A percentile compares a stretch with the other conserved stretches of the same genome.
Conservation (phyloP, 1,140 invertebrate species). For the Sinella curviseta region DNA sequence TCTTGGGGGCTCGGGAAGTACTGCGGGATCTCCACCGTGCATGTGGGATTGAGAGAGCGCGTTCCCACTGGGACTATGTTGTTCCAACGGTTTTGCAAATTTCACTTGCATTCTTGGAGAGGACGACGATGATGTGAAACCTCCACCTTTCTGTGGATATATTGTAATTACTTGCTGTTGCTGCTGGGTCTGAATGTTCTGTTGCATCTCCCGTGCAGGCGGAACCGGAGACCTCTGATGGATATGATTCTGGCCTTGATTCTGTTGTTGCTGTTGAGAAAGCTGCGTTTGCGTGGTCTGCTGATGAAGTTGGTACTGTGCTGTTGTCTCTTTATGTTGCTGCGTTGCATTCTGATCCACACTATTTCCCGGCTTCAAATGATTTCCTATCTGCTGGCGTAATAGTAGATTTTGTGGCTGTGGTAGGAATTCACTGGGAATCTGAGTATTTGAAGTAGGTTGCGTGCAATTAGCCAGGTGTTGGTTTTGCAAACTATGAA, state of each 20-base stretch:
- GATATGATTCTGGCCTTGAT: neutral
- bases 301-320: neutral
- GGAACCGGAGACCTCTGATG: neutral
- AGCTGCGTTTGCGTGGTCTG: neutral
- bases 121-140: conserved; percentile 1
- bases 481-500: conserved; percentile 17
- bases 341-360: neutral
- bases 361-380: conserved; percentile 1
- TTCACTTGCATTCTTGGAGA: conserved; percentile 1
- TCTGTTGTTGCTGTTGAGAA: neutral
- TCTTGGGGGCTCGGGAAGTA: neutral
- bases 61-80: neutral
- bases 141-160: conserved; percentile 11
- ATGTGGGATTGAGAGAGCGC: neutral
- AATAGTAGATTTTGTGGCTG: neutral
- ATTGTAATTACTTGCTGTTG: conserved; percentile 15
- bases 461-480: neutral
- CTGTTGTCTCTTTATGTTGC: neutral
- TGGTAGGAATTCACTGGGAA: conserved; percentile 23
- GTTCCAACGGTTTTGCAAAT: conserved; percentile 19
- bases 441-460: conserved; percentile 5
- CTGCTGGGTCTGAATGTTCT: conserved; percentile 17
- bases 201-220: neutral
- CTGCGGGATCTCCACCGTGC: neutral
- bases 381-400: conserved; percentile 15